phyloP scores from a whole-genome alignment of 2,888 invertebrate genomes.

The Notodromas monacha region DNA sequence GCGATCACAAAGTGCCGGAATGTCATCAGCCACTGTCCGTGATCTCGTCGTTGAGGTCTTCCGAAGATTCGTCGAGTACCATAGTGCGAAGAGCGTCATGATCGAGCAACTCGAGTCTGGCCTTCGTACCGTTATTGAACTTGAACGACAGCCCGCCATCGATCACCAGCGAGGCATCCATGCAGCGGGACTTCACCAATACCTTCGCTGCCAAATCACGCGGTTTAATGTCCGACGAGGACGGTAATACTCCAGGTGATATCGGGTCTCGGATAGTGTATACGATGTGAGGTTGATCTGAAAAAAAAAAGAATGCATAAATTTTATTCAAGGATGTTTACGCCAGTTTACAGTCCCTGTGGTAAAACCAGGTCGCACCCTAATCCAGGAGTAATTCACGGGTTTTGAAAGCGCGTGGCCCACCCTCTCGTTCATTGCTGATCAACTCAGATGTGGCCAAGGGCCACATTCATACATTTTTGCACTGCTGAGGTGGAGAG shows the following conservation, averaged over 20 bases:
- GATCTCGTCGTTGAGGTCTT: no score
- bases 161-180: conserved; percentile 62
- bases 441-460: no score
- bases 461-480: no score
- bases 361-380: no score
- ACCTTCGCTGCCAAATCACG: conserved; percentile 40
- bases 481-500: no score
- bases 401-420: no score
- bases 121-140: conserved; percentile 75
- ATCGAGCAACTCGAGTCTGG: conserved; percentile 42
- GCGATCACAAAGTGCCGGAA: no score
- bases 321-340: no score
- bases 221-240: conserved; percentile 33
- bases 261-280: conserved; percentile 82
- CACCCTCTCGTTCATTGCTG: no score
- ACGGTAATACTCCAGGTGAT: conserved; percentile 48
- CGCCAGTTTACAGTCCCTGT: no score
- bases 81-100: conserved; percentile 63
- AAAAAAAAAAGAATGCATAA: conserved; percentile 11
- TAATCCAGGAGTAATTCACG: no score
- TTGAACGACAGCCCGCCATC: conserved; percentile 77
- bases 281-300: conserved; percentile 41
- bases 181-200: conserved; percentile 53
- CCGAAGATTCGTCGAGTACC: conserved; percentile 10
- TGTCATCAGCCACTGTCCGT: no score